Base-by-base conservation (phyloP, 1,140 invertebrate species). In the Cydia strobilella region DNA sequence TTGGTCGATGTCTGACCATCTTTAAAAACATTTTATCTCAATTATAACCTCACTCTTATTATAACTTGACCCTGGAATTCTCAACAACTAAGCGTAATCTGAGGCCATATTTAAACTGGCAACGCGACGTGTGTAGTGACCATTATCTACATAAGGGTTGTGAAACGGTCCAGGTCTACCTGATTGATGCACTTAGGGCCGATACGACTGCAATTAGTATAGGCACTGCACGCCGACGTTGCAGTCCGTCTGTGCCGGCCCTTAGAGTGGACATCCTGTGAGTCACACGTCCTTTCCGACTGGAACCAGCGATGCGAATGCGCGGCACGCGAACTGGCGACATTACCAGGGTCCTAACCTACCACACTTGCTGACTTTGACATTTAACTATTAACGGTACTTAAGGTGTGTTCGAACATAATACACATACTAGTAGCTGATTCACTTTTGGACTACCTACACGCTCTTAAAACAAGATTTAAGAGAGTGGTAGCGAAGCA, bases 271-370 rank as follows among this genome's bases (percentile, higher is more conserved):
- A 59, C 54, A 59, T 59, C 54, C 54, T 59, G 54, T 59, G 54
- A 59, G 63, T 75, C 78, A 73, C 77, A 79, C 79, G 80, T 81
- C 76, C 77, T 77, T 62, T 75, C 75, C 12, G 54, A 48, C 72
- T 63, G 75, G 63, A 73, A 75, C 76, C 77, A 77, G 62, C 73
- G 75, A 73, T 75, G 76, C 73, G 66, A 76, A 74, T 79, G 74
- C 75, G 27, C 31, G 23, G 10, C 18, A 74, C 69, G 15, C 35
- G 69, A 54, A 35, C 77, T 80, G 79, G 4, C 39, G 31, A 4
- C 31, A 20, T 71, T 39, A 18, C 10, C 3, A 42, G 35, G 31
- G 69, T 35, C 35, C n/a, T 20, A 20, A 42, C 35, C 25, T 39
- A 39, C 35, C 35, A 39, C 27, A 39, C 25, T 25, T 6, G 25